Percentiles rank a stretch among this genome's conserved stretches.
phyloP scores from a whole-genome alignment of 1,140 invertebrate species.

The Gryllus bimaculatus region DNA sequence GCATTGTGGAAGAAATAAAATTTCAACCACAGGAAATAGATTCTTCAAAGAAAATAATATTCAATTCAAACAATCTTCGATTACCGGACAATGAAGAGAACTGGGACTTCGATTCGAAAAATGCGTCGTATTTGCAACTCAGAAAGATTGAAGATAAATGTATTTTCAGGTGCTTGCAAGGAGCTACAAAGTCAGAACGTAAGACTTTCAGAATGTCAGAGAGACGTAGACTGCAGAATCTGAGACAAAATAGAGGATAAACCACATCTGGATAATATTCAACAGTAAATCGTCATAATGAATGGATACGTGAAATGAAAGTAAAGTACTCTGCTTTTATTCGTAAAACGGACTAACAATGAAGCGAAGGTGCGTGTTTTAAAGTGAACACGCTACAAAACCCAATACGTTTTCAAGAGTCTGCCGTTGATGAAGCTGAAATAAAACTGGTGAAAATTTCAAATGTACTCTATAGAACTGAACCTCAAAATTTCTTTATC shows the following conservation, averaged over 20 bases:
- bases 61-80: background rate
- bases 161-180: background rate
- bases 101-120: background rate
- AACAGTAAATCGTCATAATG: too few species aligned
- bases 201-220: background rate
- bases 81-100: background rate
- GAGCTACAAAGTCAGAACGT: background rate
- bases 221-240: background rate
- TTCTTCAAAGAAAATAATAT: background rate
- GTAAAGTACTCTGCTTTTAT: too few species aligned
- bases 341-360: too few species aligned
- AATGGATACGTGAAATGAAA: too few species aligned
- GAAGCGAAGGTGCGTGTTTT: too few species aligned
- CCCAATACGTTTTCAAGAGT: too few species aligned
- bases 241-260: background rate
- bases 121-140: background rate
- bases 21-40: background rate
- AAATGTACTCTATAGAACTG: too few species aligned
- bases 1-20: background rate
- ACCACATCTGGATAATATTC: too few species aligned
- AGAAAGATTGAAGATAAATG: background rate
- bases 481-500: too few species aligned
- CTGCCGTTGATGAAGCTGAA: too few species aligned
- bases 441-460: too few species aligned
- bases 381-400: too few species aligned